Percentiles rank a stretch among this genome's conserved stretches.
Conservation (phyloP, 2,888 invertebrate genomes). For the Nephrotoma appendiculata region DNA sequence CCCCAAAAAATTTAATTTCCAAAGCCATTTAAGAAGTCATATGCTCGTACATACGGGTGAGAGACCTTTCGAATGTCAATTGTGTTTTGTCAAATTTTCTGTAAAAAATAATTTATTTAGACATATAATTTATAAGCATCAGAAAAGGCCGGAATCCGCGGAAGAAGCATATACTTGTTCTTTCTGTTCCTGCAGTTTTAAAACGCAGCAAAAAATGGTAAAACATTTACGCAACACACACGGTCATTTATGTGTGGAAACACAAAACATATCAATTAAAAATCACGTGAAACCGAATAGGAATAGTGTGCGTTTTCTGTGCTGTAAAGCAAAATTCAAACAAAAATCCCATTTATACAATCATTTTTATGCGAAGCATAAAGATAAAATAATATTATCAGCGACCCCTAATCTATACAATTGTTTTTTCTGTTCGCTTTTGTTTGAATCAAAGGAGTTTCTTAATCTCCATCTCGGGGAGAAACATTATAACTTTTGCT, state of each 20-base stretch:
- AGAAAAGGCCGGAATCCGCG: constrained; percentile 69
- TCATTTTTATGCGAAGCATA: too few species aligned
- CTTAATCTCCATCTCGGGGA: constrained; percentile 34
- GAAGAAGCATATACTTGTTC: constrained; percentile 71
- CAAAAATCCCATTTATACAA: too few species aligned
- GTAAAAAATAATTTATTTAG: constrained; percentile 78
- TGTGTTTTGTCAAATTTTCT: constrained; percentile 84
- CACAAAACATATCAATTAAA: too few species aligned
- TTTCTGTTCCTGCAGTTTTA: constrained; percentile 74
- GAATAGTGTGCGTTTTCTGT: too few species aligned
- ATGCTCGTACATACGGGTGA: constrained; percentile 77
- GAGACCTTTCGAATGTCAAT: constrained; percentile 76
- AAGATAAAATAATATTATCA: too few species aligned
- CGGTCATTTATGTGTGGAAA: too few species aligned
- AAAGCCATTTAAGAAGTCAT: constrained; percentile 83
- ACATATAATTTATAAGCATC: constrained; percentile 77
- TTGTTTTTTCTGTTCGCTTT: too few species aligned
- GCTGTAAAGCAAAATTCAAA: too few species aligned
- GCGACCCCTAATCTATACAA: too few species aligned
- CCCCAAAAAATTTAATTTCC: constrained; percentile 84
- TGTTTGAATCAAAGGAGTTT: too few species aligned
- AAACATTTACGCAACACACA: constrained; percentile 54
- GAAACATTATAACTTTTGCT: constrained; percentile 67
- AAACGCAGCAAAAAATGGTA: constrained; percentile 73
- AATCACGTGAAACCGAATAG: too few species aligned